Percentiles rank a stretch among this genome's conserved stretches.
These are phyloP conservation scores for Proteles cristata DNA, from an alignment of 2,113 vertebrate species.

Conservation along the genomic window DNA sequence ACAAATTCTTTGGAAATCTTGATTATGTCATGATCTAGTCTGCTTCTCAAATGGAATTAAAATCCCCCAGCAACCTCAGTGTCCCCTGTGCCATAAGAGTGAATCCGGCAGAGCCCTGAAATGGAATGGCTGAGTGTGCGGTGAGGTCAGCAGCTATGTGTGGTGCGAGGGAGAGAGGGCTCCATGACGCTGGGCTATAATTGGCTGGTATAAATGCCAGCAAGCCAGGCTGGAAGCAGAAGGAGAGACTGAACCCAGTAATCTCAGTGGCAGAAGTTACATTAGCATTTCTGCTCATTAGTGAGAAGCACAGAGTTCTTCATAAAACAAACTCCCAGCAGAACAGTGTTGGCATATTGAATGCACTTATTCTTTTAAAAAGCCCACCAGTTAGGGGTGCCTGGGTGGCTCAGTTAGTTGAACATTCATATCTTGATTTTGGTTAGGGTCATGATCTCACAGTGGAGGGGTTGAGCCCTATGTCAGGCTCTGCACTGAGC, in stretches of 20 bases:
- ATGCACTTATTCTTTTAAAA: background rate
- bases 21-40: background rate
- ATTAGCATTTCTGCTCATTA: background rate
- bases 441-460: no score
- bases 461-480: no score
- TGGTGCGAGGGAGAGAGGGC: slow-evolving; percentile 68
- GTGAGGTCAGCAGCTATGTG: slow-evolving; percentile 83
- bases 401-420: no score
- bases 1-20: background rate
- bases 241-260: slow-evolving; percentile 48
- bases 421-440: no score
- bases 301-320: background rate
- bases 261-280: background rate
- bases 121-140: slow-evolving; percentile 85
- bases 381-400: background rate
- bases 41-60: background rate
- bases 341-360: background rate
- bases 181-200: slow-evolving; percentile 85
- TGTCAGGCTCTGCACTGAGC: no score
- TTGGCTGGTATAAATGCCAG: slow-evolving; percentile 76
- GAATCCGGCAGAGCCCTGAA: background rate
- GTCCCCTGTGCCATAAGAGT: background rate
- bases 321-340: background rate
- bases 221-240: slow-evolving; percentile 36
- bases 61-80: background rate